Percentiles rank a stretch among this genome's conserved stretches.
These are phyloP conservation scores for Candidula unifasciata DNA, from an alignment of 2,888 invertebrate genomes.

Conservation along the genomic window DNA sequence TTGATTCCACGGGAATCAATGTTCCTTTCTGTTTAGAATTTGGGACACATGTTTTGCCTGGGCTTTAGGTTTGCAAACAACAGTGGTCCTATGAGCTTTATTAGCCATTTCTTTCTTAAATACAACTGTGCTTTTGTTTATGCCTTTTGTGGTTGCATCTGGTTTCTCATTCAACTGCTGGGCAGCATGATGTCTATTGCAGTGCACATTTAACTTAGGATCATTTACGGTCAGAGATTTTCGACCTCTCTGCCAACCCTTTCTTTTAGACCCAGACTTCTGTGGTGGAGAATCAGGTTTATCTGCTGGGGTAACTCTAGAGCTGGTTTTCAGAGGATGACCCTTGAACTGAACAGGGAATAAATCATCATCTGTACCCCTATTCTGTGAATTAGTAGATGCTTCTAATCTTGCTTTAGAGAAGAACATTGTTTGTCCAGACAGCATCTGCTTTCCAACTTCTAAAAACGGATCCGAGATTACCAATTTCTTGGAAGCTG, in stretches of 20 bases:
- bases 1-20: constrained; percentile 42
- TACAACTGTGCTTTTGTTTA: constrained; percentile 57
- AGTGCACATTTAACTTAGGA: constrained; percentile 55
- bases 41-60: constrained; percentile 57
- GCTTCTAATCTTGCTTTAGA: constrained; percentile 1
- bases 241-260: constrained; percentile 46
- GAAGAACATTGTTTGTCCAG: constrained; percentile 27
- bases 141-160: constrained; percentile 48
- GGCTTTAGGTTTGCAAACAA: constrained; percentile 70
- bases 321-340: constrained; percentile 55
- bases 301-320: constrained; percentile 51
- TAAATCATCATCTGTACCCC: constrained; percentile 53
- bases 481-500: constrained; percentile 23
- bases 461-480: constrained; percentile 54
- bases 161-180: constrained; percentile 46
- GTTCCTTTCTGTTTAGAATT: constrained; percentile 56
- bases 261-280: constrained; percentile 46
- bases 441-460: constrained; percentile 45
- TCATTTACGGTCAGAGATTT: constrained; percentile 54
- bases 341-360: constrained; percentile 53
- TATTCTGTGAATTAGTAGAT: too few relatives aligned
- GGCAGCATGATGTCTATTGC: constrained; percentile 57
- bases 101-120: constrained; percentile 61
- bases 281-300: constrained; percentile 49
- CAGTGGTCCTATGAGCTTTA: constrained; percentile 67